phyloP scores from a whole-genome alignment of 2,888 invertebrate genomes.

The Acanthosoma haemorrhoidale region DNA sequence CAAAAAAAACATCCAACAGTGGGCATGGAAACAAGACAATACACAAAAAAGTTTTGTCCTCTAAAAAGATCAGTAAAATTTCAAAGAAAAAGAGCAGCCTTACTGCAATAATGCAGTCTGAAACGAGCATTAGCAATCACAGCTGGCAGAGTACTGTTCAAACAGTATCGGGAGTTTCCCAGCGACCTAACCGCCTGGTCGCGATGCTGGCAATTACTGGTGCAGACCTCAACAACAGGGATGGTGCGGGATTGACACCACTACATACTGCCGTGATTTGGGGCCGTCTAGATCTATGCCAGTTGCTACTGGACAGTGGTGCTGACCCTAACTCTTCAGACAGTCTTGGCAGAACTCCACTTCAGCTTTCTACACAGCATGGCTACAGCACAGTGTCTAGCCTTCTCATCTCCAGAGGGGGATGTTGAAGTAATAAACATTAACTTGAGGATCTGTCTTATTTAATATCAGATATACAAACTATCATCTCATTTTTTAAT shows the following conservation, averaged over 20 bases:
- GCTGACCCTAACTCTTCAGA: background rate
- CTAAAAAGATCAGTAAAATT: background rate
- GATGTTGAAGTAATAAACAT: background rate
- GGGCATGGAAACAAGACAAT: background rate
- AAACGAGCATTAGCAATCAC: background rate
- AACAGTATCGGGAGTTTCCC: background rate
- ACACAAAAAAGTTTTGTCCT: constrained; percentile 3
- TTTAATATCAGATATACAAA: no score
- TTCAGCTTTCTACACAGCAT: background rate
- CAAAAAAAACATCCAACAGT: background rate
- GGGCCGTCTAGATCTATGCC: background rate
- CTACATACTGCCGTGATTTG: background rate
- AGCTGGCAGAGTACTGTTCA: background rate
- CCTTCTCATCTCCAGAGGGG: background rate
- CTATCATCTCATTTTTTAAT: no score
- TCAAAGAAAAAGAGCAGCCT: background rate
- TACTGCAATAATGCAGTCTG: background rate
- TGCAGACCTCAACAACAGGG: background rate
- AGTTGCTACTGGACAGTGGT: background rate
- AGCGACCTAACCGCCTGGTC: background rate
- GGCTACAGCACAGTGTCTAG: background rate
- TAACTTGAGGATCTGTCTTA: no score
- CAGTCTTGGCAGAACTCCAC: background rate
- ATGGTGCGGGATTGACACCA: background rate
- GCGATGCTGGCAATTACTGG: background rate